Percentiles rank a stretch among this genome's conserved stretches.
phyloP scores from a whole-genome alignment of 2,888 invertebrate species.

The Drosophila anomelani region DNA sequence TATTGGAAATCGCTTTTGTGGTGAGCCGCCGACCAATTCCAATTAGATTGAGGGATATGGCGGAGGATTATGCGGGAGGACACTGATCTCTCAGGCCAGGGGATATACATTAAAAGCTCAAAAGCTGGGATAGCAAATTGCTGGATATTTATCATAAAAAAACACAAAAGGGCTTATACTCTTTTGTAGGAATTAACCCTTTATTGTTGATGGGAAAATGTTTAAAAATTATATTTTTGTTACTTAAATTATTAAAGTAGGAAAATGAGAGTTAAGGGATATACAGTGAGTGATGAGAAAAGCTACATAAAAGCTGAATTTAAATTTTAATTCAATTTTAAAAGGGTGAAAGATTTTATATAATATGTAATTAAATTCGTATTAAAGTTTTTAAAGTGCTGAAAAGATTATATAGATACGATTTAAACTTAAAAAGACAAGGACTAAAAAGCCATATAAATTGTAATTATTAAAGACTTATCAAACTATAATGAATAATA shows the following conservation, averaged over 20 bases:
- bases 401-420: too few species aligned
- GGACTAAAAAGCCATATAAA: background rate
- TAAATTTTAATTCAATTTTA: background rate
- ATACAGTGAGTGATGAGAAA: background rate
- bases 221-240: background rate
- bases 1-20: slow-evolving; percentile 13
- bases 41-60: slow-evolving; percentile 26
- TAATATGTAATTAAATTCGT: too few species aligned
- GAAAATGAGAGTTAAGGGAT: background rate
- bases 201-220: background rate
- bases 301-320: background rate
- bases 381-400: too few species aligned
- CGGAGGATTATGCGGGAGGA: slow-evolving; percentile 11
- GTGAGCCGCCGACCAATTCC: slow-evolving; percentile 1
- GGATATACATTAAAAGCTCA: background rate
- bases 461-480: background rate
- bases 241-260: background rate
- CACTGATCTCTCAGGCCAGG: slow-evolving; percentile 2
- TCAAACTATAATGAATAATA: background rate
- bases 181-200: background rate
- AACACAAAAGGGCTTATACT: background rate
- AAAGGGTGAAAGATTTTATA: too few species aligned
- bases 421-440: background rate
- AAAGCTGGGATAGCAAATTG: background rate
- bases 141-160: background rate